A percentile compares a stretch with the other conserved stretches of the same genome.
phyloP scores from a whole-genome alignment of 2,888 invertebrate genomes.

The Polymixis flavicincta region DNA sequence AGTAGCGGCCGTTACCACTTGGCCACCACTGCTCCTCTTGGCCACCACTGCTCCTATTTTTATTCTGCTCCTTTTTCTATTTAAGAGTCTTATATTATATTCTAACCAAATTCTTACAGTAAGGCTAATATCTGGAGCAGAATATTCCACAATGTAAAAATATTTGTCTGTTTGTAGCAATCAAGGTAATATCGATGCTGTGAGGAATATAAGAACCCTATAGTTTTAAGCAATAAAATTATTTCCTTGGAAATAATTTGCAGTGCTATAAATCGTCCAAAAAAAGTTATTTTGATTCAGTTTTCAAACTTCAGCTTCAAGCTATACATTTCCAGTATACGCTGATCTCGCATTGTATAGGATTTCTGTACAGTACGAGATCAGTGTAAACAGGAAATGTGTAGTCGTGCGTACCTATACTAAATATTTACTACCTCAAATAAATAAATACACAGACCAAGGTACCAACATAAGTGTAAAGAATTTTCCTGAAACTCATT shows the following conservation, averaged over 20 bases:
- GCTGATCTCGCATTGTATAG: too few species aligned
- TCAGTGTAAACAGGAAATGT: too few species aligned
- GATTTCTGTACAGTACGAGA: too few species aligned
- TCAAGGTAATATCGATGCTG: not conserved
- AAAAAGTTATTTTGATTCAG: not conserved
- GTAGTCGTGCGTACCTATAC: too few species aligned
- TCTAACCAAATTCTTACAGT: not conserved
- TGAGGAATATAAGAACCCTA: not conserved
- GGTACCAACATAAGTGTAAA: not conserved
- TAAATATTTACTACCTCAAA: conserved; percentile 33
- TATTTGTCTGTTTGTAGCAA: not conserved
- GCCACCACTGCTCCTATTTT: too few species aligned
- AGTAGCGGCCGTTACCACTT: too few species aligned
- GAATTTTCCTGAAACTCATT: conserved; percentile 41
- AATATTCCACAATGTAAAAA: not conserved
- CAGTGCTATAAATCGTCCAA: conserved; percentile 10
- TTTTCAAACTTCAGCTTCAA: not conserved
- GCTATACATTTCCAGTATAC: too few species aligned
- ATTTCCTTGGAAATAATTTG: not conserved
- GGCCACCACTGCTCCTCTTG: too few species aligned
- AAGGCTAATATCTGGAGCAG: not conserved
- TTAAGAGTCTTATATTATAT: not conserved
- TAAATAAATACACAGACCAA: conserved; percentile 20
- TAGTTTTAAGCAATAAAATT: not conserved
- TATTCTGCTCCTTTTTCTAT: too few species aligned